These are phyloP conservation scores for Chelonus insularis DNA, from an alignment of 1,140 invertebrate genomes.

Conservation along the genomic window DNA sequence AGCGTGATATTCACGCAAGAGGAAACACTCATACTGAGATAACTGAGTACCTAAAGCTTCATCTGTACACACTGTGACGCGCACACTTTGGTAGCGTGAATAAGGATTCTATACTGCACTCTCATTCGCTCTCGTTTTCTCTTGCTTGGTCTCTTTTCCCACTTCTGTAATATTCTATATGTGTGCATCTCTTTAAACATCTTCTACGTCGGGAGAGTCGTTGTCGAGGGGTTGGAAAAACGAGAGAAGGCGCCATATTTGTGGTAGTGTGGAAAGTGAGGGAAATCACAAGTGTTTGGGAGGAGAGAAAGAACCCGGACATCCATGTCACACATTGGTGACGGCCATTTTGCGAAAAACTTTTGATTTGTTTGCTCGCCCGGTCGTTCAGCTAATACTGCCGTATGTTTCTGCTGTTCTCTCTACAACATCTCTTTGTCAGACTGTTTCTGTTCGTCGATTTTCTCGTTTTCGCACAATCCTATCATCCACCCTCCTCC, in stretches of 20 bases:
- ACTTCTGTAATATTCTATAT: background rate
- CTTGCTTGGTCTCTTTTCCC: conserved; percentile 26
- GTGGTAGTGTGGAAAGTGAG: conserved; percentile 57
- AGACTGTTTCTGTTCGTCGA: conserved; percentile 38
- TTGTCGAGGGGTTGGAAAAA: conserved; percentile 50
- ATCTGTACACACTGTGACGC: conserved; percentile 25
- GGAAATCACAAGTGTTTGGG: conserved; percentile 56
- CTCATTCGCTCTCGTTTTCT: conserved; percentile 26
- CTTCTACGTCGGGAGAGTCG: background rate
- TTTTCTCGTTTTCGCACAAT: conserved; percentile 16
- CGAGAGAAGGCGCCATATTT: conserved; percentile 60
- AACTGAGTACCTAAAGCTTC: conserved; percentile 34
- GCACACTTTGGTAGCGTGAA: conserved; percentile 36
- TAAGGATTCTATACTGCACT: conserved; percentile 28
- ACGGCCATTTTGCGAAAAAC: conserved; percentile 62
- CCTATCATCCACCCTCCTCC: conserved; percentile 26
- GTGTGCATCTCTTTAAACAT: conserved; percentile 10
- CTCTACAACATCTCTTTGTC: conserved; percentile 38
- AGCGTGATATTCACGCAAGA: conserved; percentile 57
- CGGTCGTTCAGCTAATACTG: conserved; percentile 43
- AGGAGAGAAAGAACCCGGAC: conserved; percentile 42
- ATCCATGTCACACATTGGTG: conserved; percentile 54
- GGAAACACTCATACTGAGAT: conserved; percentile 44
- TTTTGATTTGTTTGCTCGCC: conserved; percentile 54
- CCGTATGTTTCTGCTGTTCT: conserved; percentile 50